Evolutionary conservation across 37 sponge, comb jelly and placozoan species (phyloP).

Genomic region (Aplysina aerophoba): DNA sequence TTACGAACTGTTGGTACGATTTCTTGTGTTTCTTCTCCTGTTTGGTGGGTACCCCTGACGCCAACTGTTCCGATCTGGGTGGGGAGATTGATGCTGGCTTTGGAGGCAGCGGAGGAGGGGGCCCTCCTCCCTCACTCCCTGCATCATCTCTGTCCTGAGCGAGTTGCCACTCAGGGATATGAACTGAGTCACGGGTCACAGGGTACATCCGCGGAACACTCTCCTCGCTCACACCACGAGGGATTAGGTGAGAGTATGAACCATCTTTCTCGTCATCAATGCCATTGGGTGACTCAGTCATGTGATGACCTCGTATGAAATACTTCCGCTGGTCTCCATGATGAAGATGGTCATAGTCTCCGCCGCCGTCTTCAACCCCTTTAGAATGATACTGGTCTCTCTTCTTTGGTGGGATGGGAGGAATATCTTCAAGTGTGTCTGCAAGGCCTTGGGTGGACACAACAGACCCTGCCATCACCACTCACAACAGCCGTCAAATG

Average conservation of each 20-base stretch:
- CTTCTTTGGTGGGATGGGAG: background rate
- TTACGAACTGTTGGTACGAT: too few species aligned
- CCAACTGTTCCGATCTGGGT: background rate
- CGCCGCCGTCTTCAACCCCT: background rate
- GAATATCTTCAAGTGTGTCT: background rate
- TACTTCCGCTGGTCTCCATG: background rate
- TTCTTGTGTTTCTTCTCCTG: too few species aligned
- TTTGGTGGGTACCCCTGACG: background rate
- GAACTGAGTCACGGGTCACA: too few species aligned
- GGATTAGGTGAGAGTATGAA: background rate
- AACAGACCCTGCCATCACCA: too few species aligned
- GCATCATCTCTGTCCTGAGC: background rate
- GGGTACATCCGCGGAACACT: background rate
- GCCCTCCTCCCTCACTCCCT: background rate
- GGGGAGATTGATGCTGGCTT: background rate
- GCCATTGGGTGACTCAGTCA: background rate
- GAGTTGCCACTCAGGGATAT: too few species aligned
- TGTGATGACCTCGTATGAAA: background rate
- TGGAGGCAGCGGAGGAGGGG: background rate
- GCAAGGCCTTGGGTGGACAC: too few species aligned
- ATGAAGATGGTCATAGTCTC: background rate
- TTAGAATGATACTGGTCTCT: background rate
- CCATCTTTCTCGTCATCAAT: background rate
- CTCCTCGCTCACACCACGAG: background rate
- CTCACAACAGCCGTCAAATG: too few species aligned